These are phyloP conservation scores for Erebia palarica DNA, from an alignment of 2,888 invertebrate species.

Conservation along the genomic window DNA sequence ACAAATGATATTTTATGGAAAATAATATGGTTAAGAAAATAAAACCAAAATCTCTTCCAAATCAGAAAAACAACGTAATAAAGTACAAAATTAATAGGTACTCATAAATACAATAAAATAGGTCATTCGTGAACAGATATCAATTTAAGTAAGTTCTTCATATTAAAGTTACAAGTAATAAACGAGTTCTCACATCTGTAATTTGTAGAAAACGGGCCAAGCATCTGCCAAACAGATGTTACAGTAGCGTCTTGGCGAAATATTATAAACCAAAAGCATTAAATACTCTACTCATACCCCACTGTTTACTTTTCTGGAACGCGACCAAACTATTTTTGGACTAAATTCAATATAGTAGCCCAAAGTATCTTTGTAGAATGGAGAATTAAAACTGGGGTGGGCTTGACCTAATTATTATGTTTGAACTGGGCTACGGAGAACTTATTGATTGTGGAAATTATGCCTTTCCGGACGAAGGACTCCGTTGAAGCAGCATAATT, in stretches of 20 bases:
- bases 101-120: slow-evolving; percentile 28
- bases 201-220: slow-evolving; percentile 54
- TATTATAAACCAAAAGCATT: slow-evolving; percentile 38
- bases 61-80: not conserved
- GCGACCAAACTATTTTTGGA: slow-evolving; percentile 35
- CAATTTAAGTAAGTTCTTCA: slow-evolving; percentile 26
- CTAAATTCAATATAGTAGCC: slow-evolving; percentile 28
- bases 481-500: not conserved
- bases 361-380: slow-evolving; percentile 21
- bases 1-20: too few relatives aligned
- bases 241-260: slow-evolving; percentile 50
- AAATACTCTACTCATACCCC: slow-evolving; percentile 17
- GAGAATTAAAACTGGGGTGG: slow-evolving; percentile 19
- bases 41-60: not conserved
- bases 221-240: slow-evolving; percentile 65
- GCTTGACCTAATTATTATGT: slow-evolving; percentile 11
- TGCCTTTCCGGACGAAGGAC: slow-evolving; percentile 2
- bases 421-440: slow-evolving; percentile 16
- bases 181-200: slow-evolving; percentile 53
- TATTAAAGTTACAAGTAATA: slow-evolving; percentile 19
- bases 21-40: not conserved
- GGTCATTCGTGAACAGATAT: slow-evolving; percentile 18
- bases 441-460: slow-evolving; percentile 14
- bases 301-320: slow-evolving; percentile 34
- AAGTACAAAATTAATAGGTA: too few relatives aligned